A percentile compares a stretch with the other conserved stretches of the same genome.
Evolutionary conservation across 2,888 invertebrate genomes (phyloP).

Genomic region (Actias luna): DNA sequence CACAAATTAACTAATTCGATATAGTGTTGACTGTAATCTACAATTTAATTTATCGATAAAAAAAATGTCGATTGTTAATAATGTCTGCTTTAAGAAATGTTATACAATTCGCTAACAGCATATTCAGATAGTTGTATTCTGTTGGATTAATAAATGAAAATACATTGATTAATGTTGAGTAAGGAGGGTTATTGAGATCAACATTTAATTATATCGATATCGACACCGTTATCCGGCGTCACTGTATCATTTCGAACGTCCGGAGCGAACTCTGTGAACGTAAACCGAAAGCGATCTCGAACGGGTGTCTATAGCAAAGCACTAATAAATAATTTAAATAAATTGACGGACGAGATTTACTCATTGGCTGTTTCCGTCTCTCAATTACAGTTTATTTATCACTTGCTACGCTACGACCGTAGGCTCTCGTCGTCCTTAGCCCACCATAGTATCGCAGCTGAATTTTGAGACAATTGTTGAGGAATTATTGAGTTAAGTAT

Average conservation of each 20-base stretch:
- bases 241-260: slow-evolving; percentile 58
- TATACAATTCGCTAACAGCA: not conserved
- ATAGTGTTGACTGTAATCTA: slow-evolving; percentile 25
- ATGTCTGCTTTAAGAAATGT: not conserved
- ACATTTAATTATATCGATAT: slow-evolving; percentile 30
- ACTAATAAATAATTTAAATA: slow-evolving; percentile 83
- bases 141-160: not conserved
- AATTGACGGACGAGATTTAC: slow-evolving; percentile 83
- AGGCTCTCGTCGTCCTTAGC: slow-evolving; percentile 36
- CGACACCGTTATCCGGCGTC: slow-evolving; percentile 42
- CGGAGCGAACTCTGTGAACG: slow-evolving; percentile 68
- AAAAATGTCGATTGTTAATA: slow-evolving; percentile 14
- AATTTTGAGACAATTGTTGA: slow-evolving; percentile 5
- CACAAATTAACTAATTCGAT: slow-evolving; percentile 79
- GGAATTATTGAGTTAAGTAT: no score
- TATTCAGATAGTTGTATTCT: not conserved
- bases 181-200: not conserved
- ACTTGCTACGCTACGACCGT: slow-evolving; percentile 72
- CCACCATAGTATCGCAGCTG: not conserved
- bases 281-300: slow-evolving; percentile 70
- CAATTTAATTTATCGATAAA: slow-evolving; percentile 27
- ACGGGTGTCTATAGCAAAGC: slow-evolving; percentile 79
- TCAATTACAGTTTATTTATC: slow-evolving; percentile 82
- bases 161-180: not conserved
- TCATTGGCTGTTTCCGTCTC: slow-evolving; percentile 81